A percentile compares a stretch with the other conserved stretches of the same genome.
These are phyloP conservation scores for Champsocephalus gunnari DNA, from an alignment of 2,797 vertebrate species.

Conservation along the genomic window DNA sequence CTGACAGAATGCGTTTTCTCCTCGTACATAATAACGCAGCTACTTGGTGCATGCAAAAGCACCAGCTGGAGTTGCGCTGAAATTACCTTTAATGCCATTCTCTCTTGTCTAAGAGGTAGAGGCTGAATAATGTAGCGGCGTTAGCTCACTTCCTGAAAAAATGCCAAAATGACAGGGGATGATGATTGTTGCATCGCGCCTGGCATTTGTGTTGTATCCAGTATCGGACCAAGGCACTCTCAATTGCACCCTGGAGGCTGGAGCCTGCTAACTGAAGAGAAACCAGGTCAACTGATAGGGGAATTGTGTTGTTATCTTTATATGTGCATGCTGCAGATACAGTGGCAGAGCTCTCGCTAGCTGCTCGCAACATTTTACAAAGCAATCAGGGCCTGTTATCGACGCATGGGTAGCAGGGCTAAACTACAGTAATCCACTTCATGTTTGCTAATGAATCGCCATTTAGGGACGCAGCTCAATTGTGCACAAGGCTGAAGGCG, in stretches of 20 bases:
- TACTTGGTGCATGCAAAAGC: slow-evolving; percentile 55
- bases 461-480: slow-evolving; percentile 59
- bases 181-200: slow-evolving; percentile 69
- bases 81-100: slow-evolving; percentile 77
- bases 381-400: slow-evolving; percentile 75
- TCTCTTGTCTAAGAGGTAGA: slow-evolving; percentile 64
- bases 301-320: slow-evolving; percentile 79
- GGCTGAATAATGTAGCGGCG: slow-evolving; percentile 69
- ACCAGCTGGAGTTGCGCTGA: slow-evolving; percentile 54
- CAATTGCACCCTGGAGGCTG: slow-evolving; percentile 78
- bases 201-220: slow-evolving; percentile 71
- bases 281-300: slow-evolving; percentile 80
- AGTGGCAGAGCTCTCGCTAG: slow-evolving; percentile 55
- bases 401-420: slow-evolving; percentile 61
- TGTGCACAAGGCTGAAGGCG: slow-evolving; percentile 29
- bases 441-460: slow-evolving; percentile 77
- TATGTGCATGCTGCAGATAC: slow-evolving; percentile 69
- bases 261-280: slow-evolving; percentile 75
- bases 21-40: slow-evolving; percentile 38
- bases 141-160: slow-evolving; percentile 70
- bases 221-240: slow-evolving; percentile 73
- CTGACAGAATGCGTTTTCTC: slow-evolving; percentile 19
- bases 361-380: slow-evolving; percentile 67
- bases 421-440: slow-evolving; percentile 76
- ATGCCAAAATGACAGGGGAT: slow-evolving; percentile 71